Evolutionary conservation across 2,888 invertebrate genomes (phyloP), one percentile per base, ranked within the genome.

Genomic region (Itoplectis maculator): DNA sequence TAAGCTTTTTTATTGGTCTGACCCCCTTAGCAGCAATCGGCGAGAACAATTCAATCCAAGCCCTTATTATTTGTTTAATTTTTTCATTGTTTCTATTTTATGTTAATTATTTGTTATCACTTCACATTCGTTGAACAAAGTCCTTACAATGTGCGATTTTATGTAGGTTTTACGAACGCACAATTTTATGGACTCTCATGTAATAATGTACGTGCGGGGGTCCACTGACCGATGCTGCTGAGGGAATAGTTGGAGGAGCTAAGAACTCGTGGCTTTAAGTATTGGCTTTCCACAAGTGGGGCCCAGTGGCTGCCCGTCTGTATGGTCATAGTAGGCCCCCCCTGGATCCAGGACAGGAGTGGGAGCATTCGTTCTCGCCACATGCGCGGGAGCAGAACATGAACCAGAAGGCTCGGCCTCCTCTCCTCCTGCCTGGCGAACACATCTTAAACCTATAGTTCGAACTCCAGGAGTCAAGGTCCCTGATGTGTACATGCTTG

Each of bases 171-270:
- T 18, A 75, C 37, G 29, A 29, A 61, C 51, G 73, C 84, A 86
- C 84, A 83, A 84, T 84, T 84, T 83, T 82, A 78, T 68, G 68
- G 72, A 83, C 63, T 40, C 11, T 81, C 59, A 70, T 59, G 20
- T 63, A 15, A 47, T 29, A 40, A 63, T 37, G n/a, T 70, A 79
- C 49, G 70, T 86, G 84, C 81, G 86, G 89, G 89, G 89, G 89
- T 89, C 90, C 88, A 90, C 89, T 88, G 88, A 88, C 87, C 90
- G 92, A 91, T 91, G 91, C 91, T 89, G 91, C 88, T 89, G 91
- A 88, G 88, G 88, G 90, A 92, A 91, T 92, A 92, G 90, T 91
- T 89, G 86, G 89, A 88, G 88, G 88, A 89, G 85, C 89, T 86
- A 86, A 85, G 84, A 85, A 87, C 83, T 86, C 88, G 66, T 85